These are phyloP conservation scores for Pomatorhinus ruficollis DNA, from an alignment of 2,113 vertebrate genomes.

Conservation along the genomic window DNA sequence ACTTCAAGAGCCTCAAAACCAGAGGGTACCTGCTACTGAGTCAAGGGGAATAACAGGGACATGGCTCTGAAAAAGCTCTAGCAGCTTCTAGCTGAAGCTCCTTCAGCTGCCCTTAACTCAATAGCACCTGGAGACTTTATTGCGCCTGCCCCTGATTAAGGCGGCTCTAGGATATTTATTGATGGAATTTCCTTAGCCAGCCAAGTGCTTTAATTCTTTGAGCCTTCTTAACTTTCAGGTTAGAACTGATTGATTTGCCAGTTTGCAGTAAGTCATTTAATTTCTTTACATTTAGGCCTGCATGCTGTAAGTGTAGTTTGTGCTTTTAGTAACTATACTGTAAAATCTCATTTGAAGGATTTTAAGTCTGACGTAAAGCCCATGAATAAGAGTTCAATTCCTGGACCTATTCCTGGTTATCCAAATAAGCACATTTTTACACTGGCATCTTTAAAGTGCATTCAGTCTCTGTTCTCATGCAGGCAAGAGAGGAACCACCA, in stretches of 20 bases:
- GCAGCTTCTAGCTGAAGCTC: neutral
- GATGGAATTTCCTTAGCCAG: neutral
- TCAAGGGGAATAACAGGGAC: neutral
- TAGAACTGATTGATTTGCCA: neutral
- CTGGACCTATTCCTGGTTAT: neutral
- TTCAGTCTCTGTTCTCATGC: neutral
- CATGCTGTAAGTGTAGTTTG: neutral
- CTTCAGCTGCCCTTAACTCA: neutral
- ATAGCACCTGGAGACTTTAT: neutral
- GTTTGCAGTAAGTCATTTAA: neutral
- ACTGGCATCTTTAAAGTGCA: neutral
- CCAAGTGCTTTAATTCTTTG: neutral
- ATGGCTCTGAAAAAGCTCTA: neutral
- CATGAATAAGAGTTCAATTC: neutral
- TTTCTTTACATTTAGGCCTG: neutral
- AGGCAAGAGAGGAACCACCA: neutral
- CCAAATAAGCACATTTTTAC: neutral
- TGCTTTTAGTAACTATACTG: neutral
- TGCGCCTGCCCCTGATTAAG: neutral
- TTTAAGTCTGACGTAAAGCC: neutral
- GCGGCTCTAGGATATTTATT: neutral
- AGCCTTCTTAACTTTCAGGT: neutral
- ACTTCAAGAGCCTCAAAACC: neutral
- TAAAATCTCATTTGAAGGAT: neutral
- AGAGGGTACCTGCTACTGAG: neutral